Percentiles rank a stretch among this genome's conserved stretches.
phyloP scores from a whole-genome alignment of 2,888 invertebrate genomes.

The Marasmarcha lunaedactyla region DNA sequence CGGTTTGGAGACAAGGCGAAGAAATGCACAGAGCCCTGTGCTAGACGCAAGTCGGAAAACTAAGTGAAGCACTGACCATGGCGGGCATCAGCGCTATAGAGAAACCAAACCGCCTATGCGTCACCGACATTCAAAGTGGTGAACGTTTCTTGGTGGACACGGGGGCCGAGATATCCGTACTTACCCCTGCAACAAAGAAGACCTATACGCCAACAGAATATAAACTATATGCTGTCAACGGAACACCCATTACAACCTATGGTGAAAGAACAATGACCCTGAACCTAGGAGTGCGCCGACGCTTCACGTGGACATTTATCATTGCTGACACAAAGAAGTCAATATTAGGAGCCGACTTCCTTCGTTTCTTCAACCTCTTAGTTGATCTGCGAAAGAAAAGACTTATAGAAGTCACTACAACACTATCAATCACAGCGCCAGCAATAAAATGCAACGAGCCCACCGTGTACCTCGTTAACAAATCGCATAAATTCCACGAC shows the following conservation, averaged over 20 bases:
- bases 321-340: conserved; percentile 14
- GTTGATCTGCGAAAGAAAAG: conserved; percentile 9
- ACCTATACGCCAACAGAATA: conserved; percentile 3
- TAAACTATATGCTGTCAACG: conserved; percentile 17
- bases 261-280: conserved; percentile 9
- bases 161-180: conserved; percentile 13
- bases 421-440: neutral
- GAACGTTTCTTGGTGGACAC: conserved; percentile 13
- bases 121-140: conserved; percentile 8
- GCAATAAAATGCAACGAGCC: neutral
- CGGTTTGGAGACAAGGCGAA: conserved; percentile 8
- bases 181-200: conserved; percentile 4
- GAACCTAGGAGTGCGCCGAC: conserved; percentile 10
- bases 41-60: conserved; percentile 10
- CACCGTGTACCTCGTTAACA: neutral
- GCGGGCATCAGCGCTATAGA: conserved; percentile 12
- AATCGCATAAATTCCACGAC: conserved; percentile 1
- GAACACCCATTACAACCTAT: conserved; percentile 11
- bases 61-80: conserved; percentile 8
- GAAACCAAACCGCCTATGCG: conserved; percentile 12
- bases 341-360: conserved; percentile 15
- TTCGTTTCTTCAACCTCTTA: conserved; percentile 6
- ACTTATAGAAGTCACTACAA: neutral
- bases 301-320: conserved; percentile 13
- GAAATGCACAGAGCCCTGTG: conserved; percentile 10